Conservation (phyloP, 2,797 vertebrate species). For the Perodicticus potto region DNA sequence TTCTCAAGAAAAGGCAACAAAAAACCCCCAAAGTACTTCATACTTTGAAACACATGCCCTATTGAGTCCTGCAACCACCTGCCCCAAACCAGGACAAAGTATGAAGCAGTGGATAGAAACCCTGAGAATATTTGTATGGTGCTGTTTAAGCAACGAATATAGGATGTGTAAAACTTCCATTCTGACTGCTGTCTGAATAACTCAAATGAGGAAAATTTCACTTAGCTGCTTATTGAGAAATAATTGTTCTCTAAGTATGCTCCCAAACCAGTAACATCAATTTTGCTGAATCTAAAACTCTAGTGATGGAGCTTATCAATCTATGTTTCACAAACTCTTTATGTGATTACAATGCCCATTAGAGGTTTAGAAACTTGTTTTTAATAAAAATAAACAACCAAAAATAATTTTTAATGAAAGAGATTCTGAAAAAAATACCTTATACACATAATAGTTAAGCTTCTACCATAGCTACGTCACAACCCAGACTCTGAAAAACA, state of each 20-base stretch:
- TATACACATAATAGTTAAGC: neutral
- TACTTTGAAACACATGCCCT: neutral
- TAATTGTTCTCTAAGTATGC: neutral
- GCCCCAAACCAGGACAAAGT: neutral
- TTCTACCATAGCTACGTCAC: neutral
- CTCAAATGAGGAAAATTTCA: neutral
- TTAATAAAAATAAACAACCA: neutral
- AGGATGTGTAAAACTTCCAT: neutral
- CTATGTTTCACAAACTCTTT: neutral
- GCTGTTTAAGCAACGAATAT: neutral
- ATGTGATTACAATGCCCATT: neutral
- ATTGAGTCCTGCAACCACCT: neutral
- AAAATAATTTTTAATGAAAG: neutral
- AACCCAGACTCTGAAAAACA: neutral
- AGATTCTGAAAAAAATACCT: neutral
- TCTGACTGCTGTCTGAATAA: neutral
- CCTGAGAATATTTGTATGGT: neutral
- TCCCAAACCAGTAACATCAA: neutral
- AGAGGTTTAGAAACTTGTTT: neutral
- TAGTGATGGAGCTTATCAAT: neutral
- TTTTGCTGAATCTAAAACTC: slow-evolving; percentile 2
- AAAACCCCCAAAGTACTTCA: neutral
- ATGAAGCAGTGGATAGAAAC: neutral
- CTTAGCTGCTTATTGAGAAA: neutral
- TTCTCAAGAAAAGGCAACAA: neutral